phyloP scores from a whole-genome alignment of 1,140 invertebrate genomes.

The Andricus grossulariae region DNA sequence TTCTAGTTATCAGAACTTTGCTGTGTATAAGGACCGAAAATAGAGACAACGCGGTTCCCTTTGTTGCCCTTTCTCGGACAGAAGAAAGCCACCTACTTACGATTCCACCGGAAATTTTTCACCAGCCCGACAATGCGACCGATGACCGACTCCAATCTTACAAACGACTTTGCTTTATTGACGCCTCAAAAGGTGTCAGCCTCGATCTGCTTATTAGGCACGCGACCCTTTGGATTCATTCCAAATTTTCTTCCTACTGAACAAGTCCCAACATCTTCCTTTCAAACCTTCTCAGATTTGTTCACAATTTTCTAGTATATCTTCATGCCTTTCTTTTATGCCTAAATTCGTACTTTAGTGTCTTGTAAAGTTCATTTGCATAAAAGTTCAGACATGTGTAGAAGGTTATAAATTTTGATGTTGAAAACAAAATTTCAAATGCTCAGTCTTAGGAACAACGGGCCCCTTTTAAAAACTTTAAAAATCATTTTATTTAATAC shows the following conservation, averaged over 20 bases:
- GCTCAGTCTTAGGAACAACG: too few species aligned
- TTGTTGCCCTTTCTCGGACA: constrained; percentile 45
- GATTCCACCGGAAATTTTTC: constrained; percentile 57
- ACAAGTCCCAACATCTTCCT: constrained; percentile 6
- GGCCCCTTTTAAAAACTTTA: too few species aligned
- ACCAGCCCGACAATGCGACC: constrained; percentile 59
- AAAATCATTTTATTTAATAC: too few species aligned
- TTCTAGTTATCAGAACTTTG: constrained; percentile 61
- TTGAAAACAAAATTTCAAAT: too few species aligned
- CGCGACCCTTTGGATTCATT: constrained; percentile 44
- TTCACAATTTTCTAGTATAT: too few species aligned
- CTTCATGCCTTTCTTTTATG: too few species aligned
- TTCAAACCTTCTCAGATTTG: background rate
- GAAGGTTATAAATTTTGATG: too few species aligned
- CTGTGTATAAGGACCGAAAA: constrained; percentile 48
- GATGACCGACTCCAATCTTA: constrained; percentile 67
- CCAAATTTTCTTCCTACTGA: background rate
- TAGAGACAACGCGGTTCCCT: constrained; percentile 50
- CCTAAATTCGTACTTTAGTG: too few species aligned
- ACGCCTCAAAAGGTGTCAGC: constrained; percentile 30
- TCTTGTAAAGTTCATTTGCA: too few species aligned
- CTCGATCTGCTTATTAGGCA: constrained; percentile 55
- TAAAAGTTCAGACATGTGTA: too few species aligned
- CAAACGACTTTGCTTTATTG: constrained; percentile 63
- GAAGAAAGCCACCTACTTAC: constrained; percentile 45